Percentiles rank a stretch among this genome's conserved stretches.
These are phyloP conservation scores for Embiotoca jacksoni DNA, from an alignment of 2,113 vertebrate genomes.

Conservation along the genomic window DNA sequence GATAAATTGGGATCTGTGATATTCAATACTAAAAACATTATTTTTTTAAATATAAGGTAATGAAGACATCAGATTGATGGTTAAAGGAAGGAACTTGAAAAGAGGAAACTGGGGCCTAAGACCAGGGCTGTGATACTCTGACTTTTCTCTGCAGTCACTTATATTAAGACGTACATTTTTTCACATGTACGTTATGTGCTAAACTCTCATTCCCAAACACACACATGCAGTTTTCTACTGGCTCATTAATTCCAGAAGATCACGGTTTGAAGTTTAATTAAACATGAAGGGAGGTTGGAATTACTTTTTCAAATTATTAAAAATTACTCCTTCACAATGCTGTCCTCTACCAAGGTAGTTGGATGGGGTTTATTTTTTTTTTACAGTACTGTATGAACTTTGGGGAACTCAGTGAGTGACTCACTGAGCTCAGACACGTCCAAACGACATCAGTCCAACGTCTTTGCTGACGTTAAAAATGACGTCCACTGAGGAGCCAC, in stretches of 20 bases:
- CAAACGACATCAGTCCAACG: no score
- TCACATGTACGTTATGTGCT: neutral
- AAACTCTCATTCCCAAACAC: neutral
- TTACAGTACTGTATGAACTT: no score
- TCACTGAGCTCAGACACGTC: no score
- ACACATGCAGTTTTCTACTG: neutral
- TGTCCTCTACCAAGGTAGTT: no score
- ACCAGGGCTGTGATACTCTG: constrained; percentile 16
- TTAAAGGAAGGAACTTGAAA: constrained; percentile 43
- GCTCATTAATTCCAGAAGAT: constrained; percentile 4
- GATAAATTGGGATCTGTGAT: constrained; percentile 13
- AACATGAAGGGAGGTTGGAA: neutral
- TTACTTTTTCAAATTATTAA: neutral
- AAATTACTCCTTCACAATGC: neutral
- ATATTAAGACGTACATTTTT: neutral
- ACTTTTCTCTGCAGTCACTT: constrained; percentile 9
- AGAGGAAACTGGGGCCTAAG: constrained; percentile 49
- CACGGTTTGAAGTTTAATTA: constrained; percentile 5
- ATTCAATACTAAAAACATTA: neutral
- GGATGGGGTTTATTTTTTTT: no score
- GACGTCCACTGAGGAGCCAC: no score
- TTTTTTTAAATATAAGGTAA: neutral
- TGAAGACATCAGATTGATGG: constrained; percentile 7
- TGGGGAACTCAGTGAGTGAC: no score
- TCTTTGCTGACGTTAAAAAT: no score